Evolutionary conservation across 2,113 vertebrate species (phyloP), one percentile per base, ranked within the genome.

Genomic region (Hypanus sabinus): DNA sequence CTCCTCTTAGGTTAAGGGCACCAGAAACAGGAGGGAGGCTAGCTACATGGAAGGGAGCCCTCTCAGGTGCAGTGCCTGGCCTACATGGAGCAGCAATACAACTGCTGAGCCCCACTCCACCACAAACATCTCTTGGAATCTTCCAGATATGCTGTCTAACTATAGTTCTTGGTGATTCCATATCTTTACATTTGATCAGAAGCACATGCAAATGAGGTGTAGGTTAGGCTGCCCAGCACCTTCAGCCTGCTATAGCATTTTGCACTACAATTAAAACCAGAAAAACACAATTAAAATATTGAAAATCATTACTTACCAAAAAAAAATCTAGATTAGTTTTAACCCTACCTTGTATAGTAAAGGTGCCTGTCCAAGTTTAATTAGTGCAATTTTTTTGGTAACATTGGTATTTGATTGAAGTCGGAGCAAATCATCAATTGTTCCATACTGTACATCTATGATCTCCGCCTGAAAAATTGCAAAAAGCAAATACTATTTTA

Each of bases 361-460:
- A 92, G 98, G 98, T 8, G 97, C 96, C 94, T 96, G 96, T 95
- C 98, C 98, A 0, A 99, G 97, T 96, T 99, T 99, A 95, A 99
- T 94, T 93, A 98, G 96, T 83, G 98, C 98, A 94, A 99, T 98
- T 96, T 96, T 98, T 95, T 97, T 97, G 95, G 97, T 97, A 94
- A 97, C 94, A 0, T 98, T 98, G 95, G 96, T 96, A 94, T 94
- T 87, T 91, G 96, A 94, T 96, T 94, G 96, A 95, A 97, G 95
- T 94, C 94, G 96, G 95, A 95, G 96, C 95, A 99, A 95, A 94
- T 99, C 97, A 62, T 97, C 97, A 94, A 95, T 60, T 0, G 95
- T 97, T 92, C 98, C 98, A 76, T 99, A 99, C 95, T 97, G 98
- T 30, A 99, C 95, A 83, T 99, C 98, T 94, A 99, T 96, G 68